Percentiles rank a stretch among this genome's conserved stretches.
Evolutionary conservation across 2,888 invertebrate species (phyloP).

Genomic region (Drosophila niveifrons): DNA sequence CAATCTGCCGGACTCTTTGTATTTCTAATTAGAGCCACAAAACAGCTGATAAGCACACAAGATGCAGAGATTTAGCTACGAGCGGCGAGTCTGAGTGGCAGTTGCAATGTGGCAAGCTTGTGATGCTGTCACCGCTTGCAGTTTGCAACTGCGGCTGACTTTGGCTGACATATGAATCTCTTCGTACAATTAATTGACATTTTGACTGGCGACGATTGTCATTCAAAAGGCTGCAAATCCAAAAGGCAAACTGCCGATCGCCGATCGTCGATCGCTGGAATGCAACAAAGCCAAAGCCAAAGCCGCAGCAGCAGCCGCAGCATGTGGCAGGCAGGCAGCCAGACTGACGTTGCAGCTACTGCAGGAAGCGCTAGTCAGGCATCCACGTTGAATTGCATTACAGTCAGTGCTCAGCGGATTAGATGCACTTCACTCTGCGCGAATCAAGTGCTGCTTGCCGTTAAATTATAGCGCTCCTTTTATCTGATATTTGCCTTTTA

Average conservation of each 20-base stretch:
- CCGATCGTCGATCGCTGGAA: conserved; percentile 18
- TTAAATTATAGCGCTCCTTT: background rate
- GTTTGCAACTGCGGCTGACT: conserved; percentile 1
- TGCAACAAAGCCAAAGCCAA: conserved; percentile 37
- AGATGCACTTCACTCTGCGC: conserved; percentile 29
- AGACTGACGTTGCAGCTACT: conserved; percentile 13
- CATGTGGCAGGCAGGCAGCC: conserved; percentile 19
- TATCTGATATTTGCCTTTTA: no score
- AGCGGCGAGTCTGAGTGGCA: background rate
- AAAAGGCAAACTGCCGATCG: conserved; percentile 15
- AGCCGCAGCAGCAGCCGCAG: conserved; percentile 22
- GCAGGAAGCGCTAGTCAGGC: conserved; percentile 29
- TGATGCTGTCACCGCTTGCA: no score
- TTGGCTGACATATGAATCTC: conserved; percentile 65
- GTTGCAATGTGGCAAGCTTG: no score
- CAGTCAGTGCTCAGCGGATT: conserved; percentile 20
- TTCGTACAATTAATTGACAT: conserved; percentile 78
- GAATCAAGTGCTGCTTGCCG: no score
- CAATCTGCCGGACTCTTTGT: conserved; percentile 35
- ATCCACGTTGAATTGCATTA: conserved; percentile 2
- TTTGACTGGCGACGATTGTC: conserved; percentile 78
- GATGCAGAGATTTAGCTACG: background rate
- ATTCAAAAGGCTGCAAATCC: conserved; percentile 56
- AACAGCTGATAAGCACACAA: conserved; percentile 30
- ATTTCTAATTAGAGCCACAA: conserved; percentile 39